These are phyloP conservation scores for Girardinichthys multiradiatus DNA, from an alignment of 2,113 vertebrate genomes.

Conservation along the genomic window DNA sequence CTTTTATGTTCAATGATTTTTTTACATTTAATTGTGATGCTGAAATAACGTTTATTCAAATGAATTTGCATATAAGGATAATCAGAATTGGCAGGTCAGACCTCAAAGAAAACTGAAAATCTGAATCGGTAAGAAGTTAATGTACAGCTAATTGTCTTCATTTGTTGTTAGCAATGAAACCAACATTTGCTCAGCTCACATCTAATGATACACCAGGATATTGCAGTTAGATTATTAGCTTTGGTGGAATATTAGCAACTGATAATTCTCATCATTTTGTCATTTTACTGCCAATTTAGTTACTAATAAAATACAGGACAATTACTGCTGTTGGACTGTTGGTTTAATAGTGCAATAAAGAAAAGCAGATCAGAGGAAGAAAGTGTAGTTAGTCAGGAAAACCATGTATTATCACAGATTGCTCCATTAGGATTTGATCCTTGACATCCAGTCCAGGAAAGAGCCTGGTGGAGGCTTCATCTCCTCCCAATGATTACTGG, in stretches of 20 bases:
- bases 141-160: neutral
- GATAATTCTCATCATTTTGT: neutral
- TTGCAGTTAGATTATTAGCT: neutral
- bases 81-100: neutral
- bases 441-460: slow-evolving; percentile 55
- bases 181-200: neutral
- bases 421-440: slow-evolving; percentile 31
- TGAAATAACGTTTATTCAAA: neutral
- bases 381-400: slow-evolving; percentile 7
- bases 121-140: neutral
- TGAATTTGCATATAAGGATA: neutral
- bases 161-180: neutral
- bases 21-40: neutral
- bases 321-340: neutral
- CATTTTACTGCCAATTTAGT: neutral
- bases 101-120: neutral
- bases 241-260: neutral
- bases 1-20: neutral
- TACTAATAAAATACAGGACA: neutral
- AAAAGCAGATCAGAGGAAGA: neutral
- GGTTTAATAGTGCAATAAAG: too few relatives aligned
- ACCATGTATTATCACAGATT: slow-evolving; percentile 12
- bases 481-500: slow-evolving; percentile 14
- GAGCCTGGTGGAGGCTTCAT: slow-evolving; percentile 14
- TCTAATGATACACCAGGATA: neutral